Evolutionary conservation across 2,797 vertebrate genomes (phyloP).

Genomic region (Serranus cabrilla): DNA sequence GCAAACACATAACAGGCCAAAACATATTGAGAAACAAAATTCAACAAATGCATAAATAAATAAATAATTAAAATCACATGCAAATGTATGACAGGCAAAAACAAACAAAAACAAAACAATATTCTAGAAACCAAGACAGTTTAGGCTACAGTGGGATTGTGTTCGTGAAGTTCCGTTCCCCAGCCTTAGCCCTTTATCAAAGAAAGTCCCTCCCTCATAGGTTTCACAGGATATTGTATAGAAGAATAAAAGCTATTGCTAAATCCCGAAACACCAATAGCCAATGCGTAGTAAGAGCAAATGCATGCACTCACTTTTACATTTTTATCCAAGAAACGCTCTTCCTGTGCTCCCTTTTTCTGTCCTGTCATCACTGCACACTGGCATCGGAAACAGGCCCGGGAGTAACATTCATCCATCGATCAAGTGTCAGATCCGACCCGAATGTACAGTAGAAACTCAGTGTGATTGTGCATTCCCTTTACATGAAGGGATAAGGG

Average conservation of each 20-base stretch:
- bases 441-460: slow-evolving; percentile 12
- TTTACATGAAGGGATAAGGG: slow-evolving; percentile 41
- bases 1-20: slow-evolving; percentile 56
- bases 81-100: slow-evolving; percentile 53
- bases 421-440: slow-evolving; percentile 40
- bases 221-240: slow-evolving; percentile 38
- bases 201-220: slow-evolving; percentile 33
- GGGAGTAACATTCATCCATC: slow-evolving; percentile 61
- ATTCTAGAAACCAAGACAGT: slow-evolving; percentile 44
- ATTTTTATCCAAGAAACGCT: slow-evolving; percentile 7
- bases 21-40: slow-evolving; percentile 39
- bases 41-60: slow-evolving; percentile 52
- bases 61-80: slow-evolving; percentile 45
- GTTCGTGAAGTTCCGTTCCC: slow-evolving; percentile 42
- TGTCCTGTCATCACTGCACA: slow-evolving; percentile 7
- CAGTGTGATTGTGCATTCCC: slow-evolving; percentile 65
- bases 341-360: slow-evolving; percentile 30
- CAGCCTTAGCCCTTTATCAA: slow-evolving; percentile 66
- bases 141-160: slow-evolving; percentile 32
- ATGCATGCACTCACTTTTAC: slow-evolving; percentile 58
- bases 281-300: slow-evolving; percentile 51
- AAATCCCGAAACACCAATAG: slow-evolving; percentile 40
- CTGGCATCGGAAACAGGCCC: slow-evolving; percentile 20
- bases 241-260: slow-evolving; percentile 65
- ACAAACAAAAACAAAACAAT: slow-evolving; percentile 49